Evolutionary conservation across 2,888 invertebrate species (phyloP), one percentile per base, ranked within the genome.

Genomic region (Leptinotarsa peninsularis): DNA sequence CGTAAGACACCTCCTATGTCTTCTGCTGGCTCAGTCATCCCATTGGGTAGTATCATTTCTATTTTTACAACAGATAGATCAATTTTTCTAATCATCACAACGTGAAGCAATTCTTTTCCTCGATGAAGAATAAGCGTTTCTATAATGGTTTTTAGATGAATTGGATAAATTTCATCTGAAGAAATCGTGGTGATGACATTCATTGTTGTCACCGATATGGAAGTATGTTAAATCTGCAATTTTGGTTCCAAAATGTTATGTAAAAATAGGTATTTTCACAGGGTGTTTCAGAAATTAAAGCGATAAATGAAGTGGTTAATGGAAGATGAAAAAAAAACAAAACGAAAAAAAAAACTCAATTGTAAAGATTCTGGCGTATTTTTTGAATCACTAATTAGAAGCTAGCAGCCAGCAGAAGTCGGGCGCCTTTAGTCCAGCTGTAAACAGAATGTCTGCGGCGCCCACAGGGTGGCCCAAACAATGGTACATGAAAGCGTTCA

Each of bases 31-130:
- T 69, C 69, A 21, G 23, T 15, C 14, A 5, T 54, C 2, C 56
- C 69, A 54, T 52, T 69, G 5, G 74, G 72, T 21, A 76, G 54
- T 49, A 76, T 67, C 76, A 74, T 74, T 68, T 76, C 74, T 4
- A 76, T 50, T 56, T 71, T n/a, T 21, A 74, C 58, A 14, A 10
- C 23, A 67, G 60, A 17, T 60, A 69, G 49, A 15, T 23, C 7
- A 49, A 66, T 50, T 27, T 67, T 50, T 17, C 66, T 23, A 21
- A 5, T 13, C 66, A 71, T 71, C 4, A 76, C n/a, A n/a, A 71
- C 68, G 23, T 66, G 60, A 4, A 76, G 3, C 7, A 76, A 23
- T 67, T 76, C 73, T n/a, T 74, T 50, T 23, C 74, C 76, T 54
- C 76, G 71, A 23, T 74, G 76, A 15, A 76, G 17, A n/a, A 56